phyloP scores from a whole-genome alignment of 2,113 vertebrate genomes.

The Phaethon lepturus region DNA sequence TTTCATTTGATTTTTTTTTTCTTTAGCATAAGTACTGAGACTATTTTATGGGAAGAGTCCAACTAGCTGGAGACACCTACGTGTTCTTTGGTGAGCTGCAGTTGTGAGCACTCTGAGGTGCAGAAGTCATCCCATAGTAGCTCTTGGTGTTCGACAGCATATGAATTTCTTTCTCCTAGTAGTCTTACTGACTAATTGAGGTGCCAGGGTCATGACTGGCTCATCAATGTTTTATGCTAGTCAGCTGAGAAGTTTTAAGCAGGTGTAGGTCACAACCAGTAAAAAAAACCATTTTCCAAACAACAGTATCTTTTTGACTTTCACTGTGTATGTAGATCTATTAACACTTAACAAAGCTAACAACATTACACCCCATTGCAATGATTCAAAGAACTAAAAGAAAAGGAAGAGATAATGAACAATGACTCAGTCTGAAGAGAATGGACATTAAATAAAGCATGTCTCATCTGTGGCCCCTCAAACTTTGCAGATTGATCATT shows the following conservation, averaged over 20 bases:
- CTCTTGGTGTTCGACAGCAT: background rate
- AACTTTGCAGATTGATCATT: background rate
- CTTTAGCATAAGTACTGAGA: background rate
- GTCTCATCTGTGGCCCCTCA: background rate
- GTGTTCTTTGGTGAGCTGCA: background rate
- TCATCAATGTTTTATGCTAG: background rate
- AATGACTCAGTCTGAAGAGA: background rate
- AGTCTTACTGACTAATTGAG: background rate
- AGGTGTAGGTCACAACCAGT: background rate
- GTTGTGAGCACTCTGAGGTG: background rate
- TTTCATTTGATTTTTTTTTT: background rate
- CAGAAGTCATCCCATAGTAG: background rate
- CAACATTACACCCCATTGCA: background rate
- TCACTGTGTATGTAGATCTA: background rate
- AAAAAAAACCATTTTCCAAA: background rate
- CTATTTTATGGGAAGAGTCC: background rate
- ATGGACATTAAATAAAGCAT: background rate
- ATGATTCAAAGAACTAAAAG: background rate
- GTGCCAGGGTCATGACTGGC: background rate
- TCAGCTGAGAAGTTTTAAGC: background rate
- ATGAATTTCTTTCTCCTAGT: background rate
- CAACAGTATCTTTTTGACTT: background rate
- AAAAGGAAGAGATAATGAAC: background rate
- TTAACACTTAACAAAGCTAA: background rate
- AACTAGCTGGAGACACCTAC: background rate